These are phyloP conservation scores for Dicrurus megarhynchus DNA, from an alignment of 2,113 vertebrate genomes.

Conservation along the genomic window DNA sequence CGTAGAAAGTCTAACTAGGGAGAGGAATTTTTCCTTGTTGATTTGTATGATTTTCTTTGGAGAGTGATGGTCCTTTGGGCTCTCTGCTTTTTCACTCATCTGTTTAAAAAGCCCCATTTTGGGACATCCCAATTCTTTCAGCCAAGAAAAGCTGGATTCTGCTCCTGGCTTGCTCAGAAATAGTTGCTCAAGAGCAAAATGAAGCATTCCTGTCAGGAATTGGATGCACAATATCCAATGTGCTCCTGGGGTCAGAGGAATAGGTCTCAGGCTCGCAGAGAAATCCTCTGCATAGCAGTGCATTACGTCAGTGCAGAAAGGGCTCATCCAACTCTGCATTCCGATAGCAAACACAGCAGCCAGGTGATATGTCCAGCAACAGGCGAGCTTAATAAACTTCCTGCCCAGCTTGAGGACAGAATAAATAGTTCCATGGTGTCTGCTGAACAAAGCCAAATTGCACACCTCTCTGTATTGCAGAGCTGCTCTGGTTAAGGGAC, in stretches of 20 bases:
- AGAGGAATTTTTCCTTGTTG: slow-evolving; percentile 53
- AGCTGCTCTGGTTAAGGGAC: neutral
- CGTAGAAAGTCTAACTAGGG: neutral
- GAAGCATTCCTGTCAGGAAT: slow-evolving; percentile 59
- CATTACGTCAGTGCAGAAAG: slow-evolving; percentile 21
- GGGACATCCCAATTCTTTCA: slow-evolving; percentile 45
- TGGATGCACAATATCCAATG: slow-evolving; percentile 1
- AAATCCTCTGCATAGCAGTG: slow-evolving; percentile 31
- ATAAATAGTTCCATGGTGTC: slow-evolving; percentile 45
- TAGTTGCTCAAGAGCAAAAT: slow-evolving; percentile 61
- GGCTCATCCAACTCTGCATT: slow-evolving; percentile 14
- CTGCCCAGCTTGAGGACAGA: neutral
- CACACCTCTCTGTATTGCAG: slow-evolving; percentile 11
- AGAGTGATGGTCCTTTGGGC: slow-evolving; percentile 31
- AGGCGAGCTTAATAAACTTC: slow-evolving; percentile 40
- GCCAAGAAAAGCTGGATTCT: slow-evolving; percentile 62
- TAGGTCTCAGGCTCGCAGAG: neutral
- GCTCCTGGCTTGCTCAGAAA: slow-evolving; percentile 60
- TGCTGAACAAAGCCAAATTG: slow-evolving; percentile 29
- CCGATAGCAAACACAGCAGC: neutral
- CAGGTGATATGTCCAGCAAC: slow-evolving; percentile 36
- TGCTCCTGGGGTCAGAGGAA: slow-evolving; percentile 41
- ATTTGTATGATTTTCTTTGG: slow-evolving; percentile 48
- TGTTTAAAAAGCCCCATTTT: slow-evolving; percentile 49
- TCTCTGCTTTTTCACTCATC: slow-evolving; percentile 56